A percentile compares a stretch with the other conserved stretches of the same genome.
phyloP scores from a whole-genome alignment of 2,888 invertebrate genomes.

The Rhogogaster chlorosoma region DNA sequence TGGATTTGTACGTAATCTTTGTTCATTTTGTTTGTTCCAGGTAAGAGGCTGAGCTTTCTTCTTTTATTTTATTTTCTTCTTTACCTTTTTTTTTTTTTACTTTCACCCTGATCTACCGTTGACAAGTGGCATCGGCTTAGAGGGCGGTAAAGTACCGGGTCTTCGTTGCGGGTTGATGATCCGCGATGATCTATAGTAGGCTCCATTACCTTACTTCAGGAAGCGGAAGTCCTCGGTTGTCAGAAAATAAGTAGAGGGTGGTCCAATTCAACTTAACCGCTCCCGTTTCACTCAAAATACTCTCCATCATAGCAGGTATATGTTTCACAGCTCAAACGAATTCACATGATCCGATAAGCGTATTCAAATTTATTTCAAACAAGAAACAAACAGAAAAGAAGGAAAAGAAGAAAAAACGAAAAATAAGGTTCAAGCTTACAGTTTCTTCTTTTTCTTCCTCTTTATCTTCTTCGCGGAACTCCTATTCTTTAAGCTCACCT shows the following conservation, averaged over 20 bases:
- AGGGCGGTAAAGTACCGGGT: conserved; percentile 46
- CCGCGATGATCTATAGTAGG: conserved; percentile 26
- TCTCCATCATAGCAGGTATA: not conserved
- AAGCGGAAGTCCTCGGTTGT: conserved; percentile 14
- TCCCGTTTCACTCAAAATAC: not conserved
- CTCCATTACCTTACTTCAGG: conserved; percentile 26
- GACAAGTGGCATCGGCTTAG: conserved; percentile 52
- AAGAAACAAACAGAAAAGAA: not conserved
- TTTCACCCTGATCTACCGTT: conserved; percentile 45
- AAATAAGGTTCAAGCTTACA: not conserved
- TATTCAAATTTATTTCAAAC: not conserved
- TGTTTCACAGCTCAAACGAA: not conserved
- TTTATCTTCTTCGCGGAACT: not conserved
- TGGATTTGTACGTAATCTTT: not conserved
- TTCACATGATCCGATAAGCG: not conserved
- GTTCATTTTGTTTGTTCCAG: conserved; percentile 21
- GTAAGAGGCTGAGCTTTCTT: conserved; percentile 9
- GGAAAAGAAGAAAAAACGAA: not conserved
- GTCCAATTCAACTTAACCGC: not conserved
- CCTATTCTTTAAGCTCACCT: not conserved
- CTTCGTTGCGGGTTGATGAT: conserved; percentile 37
- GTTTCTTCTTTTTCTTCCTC: not conserved
- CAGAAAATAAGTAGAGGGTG: conserved; percentile 16
- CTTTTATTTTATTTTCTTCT: conserved; percentile 9
- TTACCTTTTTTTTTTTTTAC: conserved; percentile 40